Evolutionary conservation across 2,888 invertebrate genomes (phyloP).

Genomic region (Chymomyza fuscimana): DNA sequence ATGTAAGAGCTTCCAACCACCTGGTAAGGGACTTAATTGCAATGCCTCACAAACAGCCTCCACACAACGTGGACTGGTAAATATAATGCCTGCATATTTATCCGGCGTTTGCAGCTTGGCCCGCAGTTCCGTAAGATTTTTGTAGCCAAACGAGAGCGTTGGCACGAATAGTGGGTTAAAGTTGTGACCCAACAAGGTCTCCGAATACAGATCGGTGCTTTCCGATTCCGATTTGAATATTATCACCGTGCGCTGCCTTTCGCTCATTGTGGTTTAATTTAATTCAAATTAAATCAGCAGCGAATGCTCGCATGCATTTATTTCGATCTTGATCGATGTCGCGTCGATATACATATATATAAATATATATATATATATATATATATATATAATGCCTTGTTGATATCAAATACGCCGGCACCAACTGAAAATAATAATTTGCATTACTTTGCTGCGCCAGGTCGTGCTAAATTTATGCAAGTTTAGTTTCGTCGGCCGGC

Average conservation of each 20-base stretch:
- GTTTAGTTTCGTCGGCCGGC: neutral
- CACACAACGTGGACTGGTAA: slow-evolving; percentile 82
- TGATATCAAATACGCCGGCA: neutral
- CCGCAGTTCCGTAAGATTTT: slow-evolving; percentile 79
- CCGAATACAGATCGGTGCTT: slow-evolving; percentile 80
- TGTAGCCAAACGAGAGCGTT: slow-evolving; percentile 81
- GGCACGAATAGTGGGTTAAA: slow-evolving; percentile 81
- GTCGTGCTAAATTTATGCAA: slow-evolving; percentile 3
- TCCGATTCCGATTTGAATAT: slow-evolving; percentile 79
- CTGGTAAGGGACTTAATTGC: slow-evolving; percentile 77
- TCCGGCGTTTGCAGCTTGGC: slow-evolving; percentile 79
- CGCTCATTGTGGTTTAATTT: slow-evolving; percentile 42
- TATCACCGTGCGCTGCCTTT: slow-evolving; percentile 72
- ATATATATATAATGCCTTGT: neutral
- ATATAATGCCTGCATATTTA: slow-evolving; percentile 81
- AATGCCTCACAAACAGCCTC: slow-evolving; percentile 80
- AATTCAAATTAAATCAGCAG: neutral
- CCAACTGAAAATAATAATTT: slow-evolving; percentile 5
- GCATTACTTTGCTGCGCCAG: slow-evolving; percentile 5
- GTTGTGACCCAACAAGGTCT: slow-evolving; percentile 78
- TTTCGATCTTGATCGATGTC: neutral
- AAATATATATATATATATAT: neutral
- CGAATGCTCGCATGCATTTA: slow-evolving; percentile 9
- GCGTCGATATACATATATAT: neutral
- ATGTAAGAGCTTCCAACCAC: slow-evolving; percentile 79